These are phyloP conservation scores for Latrodectus elegans DNA, from an alignment of 2,888 invertebrate genomes.

Conservation along the genomic window DNA sequence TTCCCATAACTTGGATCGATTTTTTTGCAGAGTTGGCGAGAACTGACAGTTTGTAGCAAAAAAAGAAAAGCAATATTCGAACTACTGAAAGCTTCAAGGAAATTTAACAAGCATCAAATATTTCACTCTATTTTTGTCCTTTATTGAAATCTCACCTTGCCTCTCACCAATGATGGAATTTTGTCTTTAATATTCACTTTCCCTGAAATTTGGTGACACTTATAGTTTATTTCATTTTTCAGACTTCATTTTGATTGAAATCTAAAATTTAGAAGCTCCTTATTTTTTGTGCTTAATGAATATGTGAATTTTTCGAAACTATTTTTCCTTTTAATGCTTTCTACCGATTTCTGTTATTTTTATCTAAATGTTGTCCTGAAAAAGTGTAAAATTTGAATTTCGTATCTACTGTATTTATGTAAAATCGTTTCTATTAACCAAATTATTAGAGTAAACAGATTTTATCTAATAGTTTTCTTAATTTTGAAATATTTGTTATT, in stretches of 20 bases:
- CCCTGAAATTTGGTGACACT: neutral
- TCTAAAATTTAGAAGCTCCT: neutral
- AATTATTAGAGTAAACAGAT: too few species aligned
- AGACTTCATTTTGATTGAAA: neutral
- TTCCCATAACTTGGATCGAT: slow-evolving; percentile 1
- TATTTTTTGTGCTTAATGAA: too few species aligned
- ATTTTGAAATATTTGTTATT: too few species aligned
- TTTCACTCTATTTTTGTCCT: neutral
- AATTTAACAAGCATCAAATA: slow-evolving; percentile 5
- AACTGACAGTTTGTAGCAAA: slow-evolving; percentile 4
- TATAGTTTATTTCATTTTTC: neutral
- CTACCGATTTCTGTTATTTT: too few species aligned
- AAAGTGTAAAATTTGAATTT: too few species aligned
- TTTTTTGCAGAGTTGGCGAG: slow-evolving; percentile 7
- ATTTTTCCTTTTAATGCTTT: too few species aligned
- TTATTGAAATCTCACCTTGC: neutral
- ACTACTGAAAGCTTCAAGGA: neutral
- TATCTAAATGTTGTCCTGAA: too few species aligned
- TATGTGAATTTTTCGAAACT: too few species aligned
- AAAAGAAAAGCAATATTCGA: neutral
- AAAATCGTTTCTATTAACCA: too few species aligned
- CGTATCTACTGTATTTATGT: too few species aligned
- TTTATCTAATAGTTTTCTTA: too few species aligned
- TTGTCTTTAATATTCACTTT: neutral
- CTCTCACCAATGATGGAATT: neutral